phyloP scores from a whole-genome alignment of 2,113 vertebrate species.

The Herpetotheres cachinnans region DNA sequence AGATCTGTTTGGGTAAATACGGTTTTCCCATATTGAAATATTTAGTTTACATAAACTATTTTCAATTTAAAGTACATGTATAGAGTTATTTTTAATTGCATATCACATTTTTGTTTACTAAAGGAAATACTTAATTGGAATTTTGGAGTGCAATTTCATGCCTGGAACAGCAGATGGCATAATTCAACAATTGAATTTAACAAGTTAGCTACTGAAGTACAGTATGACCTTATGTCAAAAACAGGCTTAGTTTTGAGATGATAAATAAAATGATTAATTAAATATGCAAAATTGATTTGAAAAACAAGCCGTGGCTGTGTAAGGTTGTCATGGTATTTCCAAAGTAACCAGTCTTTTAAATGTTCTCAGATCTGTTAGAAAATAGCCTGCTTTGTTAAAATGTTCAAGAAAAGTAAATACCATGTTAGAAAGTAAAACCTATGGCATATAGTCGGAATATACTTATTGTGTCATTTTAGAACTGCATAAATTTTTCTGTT shows the following conservation, averaged over 20 bases:
- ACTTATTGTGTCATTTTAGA: background rate
- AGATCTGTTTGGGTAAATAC: background rate
- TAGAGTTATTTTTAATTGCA: background rate
- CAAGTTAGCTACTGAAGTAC: background rate
- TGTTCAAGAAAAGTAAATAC: background rate
- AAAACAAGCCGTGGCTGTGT: background rate
- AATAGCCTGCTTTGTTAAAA: background rate
- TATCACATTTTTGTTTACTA: background rate
- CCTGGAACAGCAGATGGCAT: constrained; percentile 55
- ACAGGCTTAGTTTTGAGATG: background rate
- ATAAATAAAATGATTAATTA: background rate
- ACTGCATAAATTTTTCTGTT: background rate
- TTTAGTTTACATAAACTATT: background rate
- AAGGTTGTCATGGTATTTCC: background rate
- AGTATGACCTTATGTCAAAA: background rate
- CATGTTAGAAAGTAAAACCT: background rate
- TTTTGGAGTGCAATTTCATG: background rate
- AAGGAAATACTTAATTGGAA: background rate
- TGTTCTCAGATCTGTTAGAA: background rate
- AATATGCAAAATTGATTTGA: background rate
- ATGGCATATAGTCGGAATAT: fast-evolving
- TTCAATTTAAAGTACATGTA: background rate
- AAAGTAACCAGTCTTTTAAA: background rate
- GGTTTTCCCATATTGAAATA: background rate
- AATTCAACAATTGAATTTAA: background rate